Evolutionary conservation across 2,888 invertebrate genomes (phyloP).

Genomic region (Platynereis dumerilii): DNA sequence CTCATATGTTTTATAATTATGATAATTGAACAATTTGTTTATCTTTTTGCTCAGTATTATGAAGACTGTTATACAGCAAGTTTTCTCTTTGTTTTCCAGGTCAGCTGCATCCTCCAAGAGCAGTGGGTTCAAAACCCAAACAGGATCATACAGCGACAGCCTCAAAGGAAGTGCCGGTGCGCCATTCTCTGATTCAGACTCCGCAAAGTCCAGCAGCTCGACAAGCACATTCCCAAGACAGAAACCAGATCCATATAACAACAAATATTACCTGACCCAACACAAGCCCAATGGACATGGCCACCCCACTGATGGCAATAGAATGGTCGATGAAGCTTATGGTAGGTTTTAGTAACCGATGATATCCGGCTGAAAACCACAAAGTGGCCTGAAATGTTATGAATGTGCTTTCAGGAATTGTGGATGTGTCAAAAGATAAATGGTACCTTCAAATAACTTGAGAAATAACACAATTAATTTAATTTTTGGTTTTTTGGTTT

Average conservation of each 20-base stretch:
- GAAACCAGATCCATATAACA: slow-evolving; percentile 12
- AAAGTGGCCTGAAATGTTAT: too few relatives aligned
- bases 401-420: too few relatives aligned
- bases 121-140: slow-evolving; percentile 28
- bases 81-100: background rate
- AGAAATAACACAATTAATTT: too few relatives aligned
- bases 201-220: slow-evolving; percentile 24
- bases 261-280: slow-evolving; percentile 27
- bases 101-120: slow-evolving; percentile 31
- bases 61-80: too few relatives aligned
- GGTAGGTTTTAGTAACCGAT: slow-evolving; percentile 23
- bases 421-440: too few relatives aligned
- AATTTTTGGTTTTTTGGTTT: too few relatives aligned
- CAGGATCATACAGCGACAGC: slow-evolving; percentile 25
- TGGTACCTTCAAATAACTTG: too few relatives aligned
- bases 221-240: slow-evolving; percentile 19
- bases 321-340: slow-evolving; percentile 40
- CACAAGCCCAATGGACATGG: slow-evolving; percentile 18
- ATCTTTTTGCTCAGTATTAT: too few relatives aligned
- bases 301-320: slow-evolving; percentile 21
- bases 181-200: slow-evolving; percentile 27
- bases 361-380: too few relatives aligned
- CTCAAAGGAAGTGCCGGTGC: slow-evolving; percentile 6
- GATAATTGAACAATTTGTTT: too few relatives aligned
- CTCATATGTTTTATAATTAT: too few relatives aligned